These are phyloP conservation scores for Leptinotarsa rubiginosa DNA, from an alignment of 2,888 invertebrate genomes.

Conservation along the genomic window DNA sequence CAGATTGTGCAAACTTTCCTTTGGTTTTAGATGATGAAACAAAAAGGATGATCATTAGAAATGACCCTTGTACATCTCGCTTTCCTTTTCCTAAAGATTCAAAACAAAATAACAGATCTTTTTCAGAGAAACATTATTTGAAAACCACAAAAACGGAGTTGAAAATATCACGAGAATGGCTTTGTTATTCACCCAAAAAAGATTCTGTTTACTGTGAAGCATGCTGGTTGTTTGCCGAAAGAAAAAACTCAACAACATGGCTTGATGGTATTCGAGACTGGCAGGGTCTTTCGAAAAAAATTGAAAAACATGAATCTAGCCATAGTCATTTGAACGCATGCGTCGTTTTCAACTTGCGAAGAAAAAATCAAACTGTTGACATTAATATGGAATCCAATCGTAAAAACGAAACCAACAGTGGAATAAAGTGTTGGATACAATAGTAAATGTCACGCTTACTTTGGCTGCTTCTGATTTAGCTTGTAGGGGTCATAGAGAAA, in stretches of 20 bases:
- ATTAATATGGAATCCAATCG: not conserved
- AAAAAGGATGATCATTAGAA: not conserved
- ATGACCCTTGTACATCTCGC: not conserved
- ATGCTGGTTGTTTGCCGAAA: not conserved
- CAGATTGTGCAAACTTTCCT: no score
- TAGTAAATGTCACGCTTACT: not conserved
- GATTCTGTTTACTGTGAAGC: not conserved
- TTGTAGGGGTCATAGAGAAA: not conserved
- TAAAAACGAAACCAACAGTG: not conserved
- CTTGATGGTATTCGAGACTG: not conserved
- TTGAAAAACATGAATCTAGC: not conserved
- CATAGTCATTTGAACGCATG: not conserved
- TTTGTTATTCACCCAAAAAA: not conserved
- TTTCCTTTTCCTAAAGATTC: not conserved
- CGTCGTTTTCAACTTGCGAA: not conserved
- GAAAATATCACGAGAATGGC: no score
- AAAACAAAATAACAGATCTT: not conserved
- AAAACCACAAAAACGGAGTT: not conserved
- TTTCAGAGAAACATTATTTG: not conserved
- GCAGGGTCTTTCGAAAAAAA: not conserved
- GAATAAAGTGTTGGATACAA: not conserved
- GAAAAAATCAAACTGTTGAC: no score
- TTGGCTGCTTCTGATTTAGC: not conserved
- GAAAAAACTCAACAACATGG: not conserved
- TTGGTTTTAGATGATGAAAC: not conserved